Base-by-base conservation (phyloP, 2,113 vertebrate species). In the Motacilla tschutschensis region DNA sequence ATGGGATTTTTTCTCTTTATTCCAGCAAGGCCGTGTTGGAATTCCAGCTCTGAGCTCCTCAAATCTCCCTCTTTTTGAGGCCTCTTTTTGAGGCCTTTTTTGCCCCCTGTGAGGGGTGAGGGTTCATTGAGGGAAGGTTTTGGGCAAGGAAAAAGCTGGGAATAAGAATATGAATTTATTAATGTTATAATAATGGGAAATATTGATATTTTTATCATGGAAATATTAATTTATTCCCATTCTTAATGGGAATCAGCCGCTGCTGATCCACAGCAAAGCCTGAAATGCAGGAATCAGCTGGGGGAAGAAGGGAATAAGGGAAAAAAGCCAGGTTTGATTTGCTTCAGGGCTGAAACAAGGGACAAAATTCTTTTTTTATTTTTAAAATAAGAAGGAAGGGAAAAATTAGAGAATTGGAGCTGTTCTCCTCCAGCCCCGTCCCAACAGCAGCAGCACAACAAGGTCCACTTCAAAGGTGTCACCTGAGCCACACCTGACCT, bases 401-500 rank as follows among this genome's bases (percentile, higher is more conserved):
- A 7, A 29, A 31, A 36, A 29, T 9, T 2, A 16, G 13, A 25
- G 51, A 53, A 31, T 4, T 9, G 1, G 48, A 51, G 4, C 14
- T 4, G 4, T 9, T 2, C 41, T 59, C 46, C 29, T 59, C 47
- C 83, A 58, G n/a, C 46, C 55, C 38, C 8, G 18, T 26, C 67
- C 70, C 90, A 89, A 47, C 53, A 65, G 69, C 31, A 83, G 64
- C 74, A 35, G 28, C 40, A 48, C 48, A 47, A 43, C 31, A 22
- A 31, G 3, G 40, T 46, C 82, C 88, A 75, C 80, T 91, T 88
- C 88, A 67, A 82, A 92, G 73, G 35, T 64, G 79, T 59, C 84
- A 76, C 74, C 76, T 40, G 38, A 65, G 85, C 67, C 90, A 80
- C 85, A 70, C 79, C 93, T 59, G 36, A 59, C 57, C 65, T 8